Base-by-base conservation (phyloP, 2,888 invertebrate genomes). In the Ctena decussata region DNA sequence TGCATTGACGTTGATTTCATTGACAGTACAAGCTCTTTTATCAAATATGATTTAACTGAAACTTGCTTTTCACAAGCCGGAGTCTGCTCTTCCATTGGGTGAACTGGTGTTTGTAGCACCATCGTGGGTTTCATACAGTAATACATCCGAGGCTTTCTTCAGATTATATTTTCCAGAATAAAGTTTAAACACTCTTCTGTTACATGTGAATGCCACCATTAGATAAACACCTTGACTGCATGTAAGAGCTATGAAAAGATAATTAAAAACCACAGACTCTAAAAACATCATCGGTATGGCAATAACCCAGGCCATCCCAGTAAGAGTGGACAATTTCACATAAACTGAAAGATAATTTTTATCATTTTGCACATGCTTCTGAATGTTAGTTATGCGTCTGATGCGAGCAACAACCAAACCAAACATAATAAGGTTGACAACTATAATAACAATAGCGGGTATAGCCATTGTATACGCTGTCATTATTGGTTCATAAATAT, bases 151-250 rank as follows among this genome's bases (percentile, higher is more conserved):
- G 8, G 21, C 53, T 65, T 35, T 35, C 30, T 27, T 30, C 35
- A 30, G 3, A 35, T 35, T 21, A 27, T 18, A 32, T 30, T 65
- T 18, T n/a, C 44, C 73, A 30, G 30, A 32, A 57, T 75, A 75
- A 27, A 75, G 35, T 39, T 35, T 32, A 12, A 37, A 6, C 2
- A 75, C 37, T 21, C 53, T 32, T n/a, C 21, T 75, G 32, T 57
- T 75, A 27, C 75, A 75, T n/a, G 35, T 60, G n/a, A 75, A 75
- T 27, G 75, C 75, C 24, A 75, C 21, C 75, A 75, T 75, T 2
- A 75, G 30, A 24, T 53, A 75, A 6, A 57, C 37, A 6, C 75
- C 75, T n/a, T 53, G 57, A 21, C 27, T 60, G 21, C 49, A 32
- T 32, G 44, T 53, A 1, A 75, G 75, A 15, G 37, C 32, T 11